Evolutionary conservation across 2,888 invertebrate species (phyloP).

Genomic region (Agriopis aurantiaria): DNA sequence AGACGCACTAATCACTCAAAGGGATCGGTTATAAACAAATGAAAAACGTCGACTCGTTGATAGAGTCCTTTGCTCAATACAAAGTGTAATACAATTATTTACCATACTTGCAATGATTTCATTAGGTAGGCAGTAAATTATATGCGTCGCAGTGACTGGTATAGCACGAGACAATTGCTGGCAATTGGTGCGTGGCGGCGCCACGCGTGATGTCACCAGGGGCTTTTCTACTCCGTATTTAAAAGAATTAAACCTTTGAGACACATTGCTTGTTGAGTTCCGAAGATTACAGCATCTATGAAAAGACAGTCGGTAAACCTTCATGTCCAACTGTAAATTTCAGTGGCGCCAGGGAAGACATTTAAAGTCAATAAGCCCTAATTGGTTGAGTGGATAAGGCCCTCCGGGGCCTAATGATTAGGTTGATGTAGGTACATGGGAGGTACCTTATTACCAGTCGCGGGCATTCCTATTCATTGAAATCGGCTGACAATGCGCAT

Average conservation of each 20-base stretch:
- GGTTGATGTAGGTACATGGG: too few relatives aligned
- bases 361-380: conserved; percentile 39
- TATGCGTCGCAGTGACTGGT: conserved; percentile 54
- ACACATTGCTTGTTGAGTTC: conserved; percentile 27
- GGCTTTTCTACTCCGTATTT: conserved; percentile 44
- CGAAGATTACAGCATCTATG: not conserved
- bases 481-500: conserved; percentile 43
- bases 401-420: too few relatives aligned
- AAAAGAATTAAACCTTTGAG: conserved; percentile 17
- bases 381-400: conserved; percentile 39
- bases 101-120: conserved; percentile 74
- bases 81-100: conserved; percentile 68
- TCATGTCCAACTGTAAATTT: conserved; percentile 15
- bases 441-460: not conserved
- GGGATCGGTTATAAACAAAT: conserved; percentile 50
- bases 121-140: conserved; percentile 68
- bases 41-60: conserved; percentile 28
- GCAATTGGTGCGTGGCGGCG: conserved; percentile 81
- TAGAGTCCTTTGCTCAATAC: conserved; percentile 38
- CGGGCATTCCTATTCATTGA: conserved; percentile 37
- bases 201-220: conserved; percentile 79
- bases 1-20: conserved; percentile 53
- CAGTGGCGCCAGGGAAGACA: conserved; percentile 37
- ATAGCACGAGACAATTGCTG: conserved; percentile 77
- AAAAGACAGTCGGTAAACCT: conserved; percentile 19